Base-by-base conservation (phyloP, 2,888 invertebrate genomes). In the Zygothrica quintamaculata region DNA sequence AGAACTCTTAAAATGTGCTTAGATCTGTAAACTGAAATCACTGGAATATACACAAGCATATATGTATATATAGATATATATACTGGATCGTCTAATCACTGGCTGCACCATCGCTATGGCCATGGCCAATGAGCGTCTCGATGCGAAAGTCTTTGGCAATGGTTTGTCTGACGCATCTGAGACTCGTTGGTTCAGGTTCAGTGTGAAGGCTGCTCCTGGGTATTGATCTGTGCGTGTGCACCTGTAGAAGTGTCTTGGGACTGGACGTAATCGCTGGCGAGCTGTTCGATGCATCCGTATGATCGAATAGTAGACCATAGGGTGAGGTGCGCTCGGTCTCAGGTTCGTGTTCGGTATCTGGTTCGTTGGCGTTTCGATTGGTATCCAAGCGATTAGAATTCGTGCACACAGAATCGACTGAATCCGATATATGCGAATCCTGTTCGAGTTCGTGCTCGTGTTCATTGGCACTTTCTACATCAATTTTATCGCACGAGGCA, bases 71-170 rank as follows among this genome's bases (percentile, higher is more conserved):
- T 8, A 22, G 12, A 13, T 22, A 22, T 5, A 8, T n/a, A 29
- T 9, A 7, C 1, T 9, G 12, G 25, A 34, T 43, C 13, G 8
- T 37, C 52, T 86, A 84, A 70, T 88, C 88, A 64, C 84, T 87
- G 57, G 81, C 61, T 50, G 89, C 89, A 2, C 90, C 81, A 36
- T 84, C 85, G 29, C 65, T 71, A 31, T 77, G 69, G 22, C 56
- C 64, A 46, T 81, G 82, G 0, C 91, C 91, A 59, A 91, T 91
- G 56, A 91, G 70, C 3, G 91, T 90, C 71, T 91, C 91, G 69
- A 91, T 91, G 62, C 91, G 91, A 68, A 91, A 91, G 57, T 91
- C 91, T 68, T 90, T 90, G 22, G 90, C 87, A 59, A 82, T 89
- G 12, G 82, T 89, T 43, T 88, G 89, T 53, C 89, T 85, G 36